Percentiles rank a stretch among this genome's conserved stretches.
Conservation (phyloP, 2,888 invertebrate species). For the Acanthosepion lycidas region DNA sequence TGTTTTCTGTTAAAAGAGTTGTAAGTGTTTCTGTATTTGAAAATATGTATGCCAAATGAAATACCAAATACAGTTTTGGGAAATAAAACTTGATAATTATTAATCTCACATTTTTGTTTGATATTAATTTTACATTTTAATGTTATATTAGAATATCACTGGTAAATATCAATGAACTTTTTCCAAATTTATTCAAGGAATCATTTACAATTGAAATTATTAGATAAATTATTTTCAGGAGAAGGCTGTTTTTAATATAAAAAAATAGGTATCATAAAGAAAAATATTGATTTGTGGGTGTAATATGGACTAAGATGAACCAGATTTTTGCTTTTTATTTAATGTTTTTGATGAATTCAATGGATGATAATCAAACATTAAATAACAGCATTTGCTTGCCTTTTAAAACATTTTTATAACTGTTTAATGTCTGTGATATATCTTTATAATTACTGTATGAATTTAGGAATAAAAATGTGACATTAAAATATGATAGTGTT, state of each 20-base stretch:
- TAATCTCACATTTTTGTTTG: background rate
- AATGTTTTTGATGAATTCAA: background rate
- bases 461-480: background rate
- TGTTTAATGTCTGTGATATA: background rate
- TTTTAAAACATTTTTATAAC: background rate
- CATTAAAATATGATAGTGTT: background rate
- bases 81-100: constrained; percentile 33
- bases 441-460: background rate
- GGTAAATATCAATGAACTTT: background rate
- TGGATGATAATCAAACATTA: background rate
- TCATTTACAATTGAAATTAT: background rate
- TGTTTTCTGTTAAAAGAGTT: background rate
- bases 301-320: background rate
- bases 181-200: background rate
- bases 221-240: too few species aligned
- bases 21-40: background rate
- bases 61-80: background rate
- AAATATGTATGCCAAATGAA: background rate
- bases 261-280: background rate
- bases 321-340: background rate
- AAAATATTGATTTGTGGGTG: background rate
- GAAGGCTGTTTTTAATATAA: too few species aligned
- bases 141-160: background rate
- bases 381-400: background rate
- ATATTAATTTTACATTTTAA: background rate